These are phyloP conservation scores for Aspidiotus rigidus DNA, from an alignment of 2,888 invertebrate species.

Conservation along the genomic window DNA sequence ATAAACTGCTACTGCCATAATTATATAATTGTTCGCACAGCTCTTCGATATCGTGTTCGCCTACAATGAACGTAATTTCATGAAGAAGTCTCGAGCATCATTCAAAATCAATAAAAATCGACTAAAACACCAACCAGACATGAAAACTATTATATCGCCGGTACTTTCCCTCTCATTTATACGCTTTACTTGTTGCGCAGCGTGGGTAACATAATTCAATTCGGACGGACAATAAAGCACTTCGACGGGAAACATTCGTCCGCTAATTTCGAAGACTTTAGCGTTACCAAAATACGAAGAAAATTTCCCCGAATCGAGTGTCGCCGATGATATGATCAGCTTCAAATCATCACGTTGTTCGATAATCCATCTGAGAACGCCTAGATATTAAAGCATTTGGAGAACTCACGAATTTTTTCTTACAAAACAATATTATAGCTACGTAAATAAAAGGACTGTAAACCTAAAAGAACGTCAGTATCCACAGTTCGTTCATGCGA, in stretches of 20 bases:
- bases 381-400: neutral
- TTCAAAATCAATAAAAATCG: too few species aligned
- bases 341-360: slow-evolving; percentile 18
- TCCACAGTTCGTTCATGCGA: slow-evolving; percentile 28
- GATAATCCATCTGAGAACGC: slow-evolving; percentile 4
- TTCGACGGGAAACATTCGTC: slow-evolving; percentile 26
- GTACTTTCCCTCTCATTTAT: slow-evolving; percentile 15
- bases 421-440: neutral
- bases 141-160: slow-evolving; percentile 26
- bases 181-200: neutral
- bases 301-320: slow-evolving; percentile 15
- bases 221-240: neutral
- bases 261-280: slow-evolving; percentile 7
- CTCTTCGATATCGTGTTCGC: slow-evolving; percentile 23
- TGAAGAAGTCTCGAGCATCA: neutral
- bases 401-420: neutral
- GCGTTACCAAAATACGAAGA: slow-evolving; percentile 13
- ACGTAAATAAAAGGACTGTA: too few species aligned
- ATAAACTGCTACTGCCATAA: neutral
- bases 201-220: neutral
- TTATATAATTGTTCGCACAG: slow-evolving; percentile 9
- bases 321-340: slow-evolving; percentile 26
- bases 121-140: slow-evolving; percentile 9
- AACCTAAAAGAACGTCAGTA: slow-evolving; percentile 23
- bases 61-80: slow-evolving; percentile 3